Base-by-base conservation (phyloP, 2,888 invertebrate species). In the Desoria tigrina region DNA sequence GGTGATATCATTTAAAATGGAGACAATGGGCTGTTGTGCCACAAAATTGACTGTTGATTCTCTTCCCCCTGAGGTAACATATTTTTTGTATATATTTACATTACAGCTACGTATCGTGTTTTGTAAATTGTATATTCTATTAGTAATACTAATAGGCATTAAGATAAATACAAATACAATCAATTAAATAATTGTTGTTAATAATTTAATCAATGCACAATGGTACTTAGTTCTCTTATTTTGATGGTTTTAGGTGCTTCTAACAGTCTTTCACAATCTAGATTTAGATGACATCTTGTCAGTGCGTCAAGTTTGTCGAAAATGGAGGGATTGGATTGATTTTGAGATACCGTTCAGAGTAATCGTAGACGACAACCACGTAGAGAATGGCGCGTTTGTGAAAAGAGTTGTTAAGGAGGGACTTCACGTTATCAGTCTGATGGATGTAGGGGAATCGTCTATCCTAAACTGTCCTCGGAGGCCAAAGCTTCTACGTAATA, bases 341-440 rank as follows among this genome's bases (percentile, higher is more conserved):
- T 24, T 11, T 18, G n/a, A 42, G 24, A 16, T 61, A 11, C 53
- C 53, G 3, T 7, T 51, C 24, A 39, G n/a, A 16, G 27, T 61
- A 7, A 32, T 26, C 6, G 18, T 53, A 2, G 42, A 61, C 24
- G 54, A 54, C 27, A 18, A 18, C 2, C 14, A 21, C 11, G 1
- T 26, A 18, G 61, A 54, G 26, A 61, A 54, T 18, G 11, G 32
- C 21, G 24, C 21, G n/a, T 61, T 61, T 21, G 42, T 42, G 11
- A 54, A 42, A n/a, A 23, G 16, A 32, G 54, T 54, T 4, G 39
- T 18, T 2, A 61, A 61, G 42, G 51, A 39, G 1, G 27, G 27
- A 2, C 26, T 61, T 14, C n/a, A 9, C 2, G 23, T 54, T 1
- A 54, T 23, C 9, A 37, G 42, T 23, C 14, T 18, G 2, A 11